These are phyloP conservation scores for Hymenopus coronatus DNA, from an alignment of 2,888 invertebrate species.

Conservation along the genomic window DNA sequence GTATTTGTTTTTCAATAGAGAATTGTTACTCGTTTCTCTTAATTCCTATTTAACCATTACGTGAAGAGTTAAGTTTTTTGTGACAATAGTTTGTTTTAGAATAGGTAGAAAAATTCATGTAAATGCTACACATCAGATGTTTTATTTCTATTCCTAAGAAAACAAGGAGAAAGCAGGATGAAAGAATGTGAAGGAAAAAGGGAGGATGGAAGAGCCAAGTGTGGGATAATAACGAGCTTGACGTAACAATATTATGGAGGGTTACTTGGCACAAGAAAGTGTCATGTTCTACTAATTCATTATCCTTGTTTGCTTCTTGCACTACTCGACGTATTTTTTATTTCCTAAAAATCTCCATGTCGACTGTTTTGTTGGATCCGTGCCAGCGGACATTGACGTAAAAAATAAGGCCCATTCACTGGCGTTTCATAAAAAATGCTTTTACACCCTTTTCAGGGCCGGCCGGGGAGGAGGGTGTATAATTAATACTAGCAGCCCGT, in stretches of 20 bases:
- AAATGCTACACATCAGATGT: too few relatives aligned
- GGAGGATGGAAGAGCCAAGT: not conserved
- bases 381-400: slow-evolving; percentile 16
- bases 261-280: not conserved
- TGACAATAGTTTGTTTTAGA: too few relatives aligned
- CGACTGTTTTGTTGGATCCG: slow-evolving; percentile 11
- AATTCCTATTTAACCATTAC: too few relatives aligned
- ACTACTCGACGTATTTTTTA: not conserved
- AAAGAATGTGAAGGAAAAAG: not conserved
- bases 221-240: not conserved
- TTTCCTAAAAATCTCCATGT: not conserved
- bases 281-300: not conserved
- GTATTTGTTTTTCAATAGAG: too few relatives aligned
- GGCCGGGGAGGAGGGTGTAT: not conserved
- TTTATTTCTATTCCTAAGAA: too few relatives aligned
- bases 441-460: slow-evolving; percentile 17
- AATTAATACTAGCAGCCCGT: slow-evolving; percentile 21
- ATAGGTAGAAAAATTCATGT: too few relatives aligned
- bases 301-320: not conserved
- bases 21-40: too few relatives aligned
- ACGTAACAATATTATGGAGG: not conserved
- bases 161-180: not conserved
- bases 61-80: too few relatives aligned
- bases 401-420: slow-evolving; percentile 17
- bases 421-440: slow-evolving; percentile 8